Evolutionary conservation across 1,140 invertebrate genomes (phyloP).

Genomic region (Zaprionus africanus): DNA sequence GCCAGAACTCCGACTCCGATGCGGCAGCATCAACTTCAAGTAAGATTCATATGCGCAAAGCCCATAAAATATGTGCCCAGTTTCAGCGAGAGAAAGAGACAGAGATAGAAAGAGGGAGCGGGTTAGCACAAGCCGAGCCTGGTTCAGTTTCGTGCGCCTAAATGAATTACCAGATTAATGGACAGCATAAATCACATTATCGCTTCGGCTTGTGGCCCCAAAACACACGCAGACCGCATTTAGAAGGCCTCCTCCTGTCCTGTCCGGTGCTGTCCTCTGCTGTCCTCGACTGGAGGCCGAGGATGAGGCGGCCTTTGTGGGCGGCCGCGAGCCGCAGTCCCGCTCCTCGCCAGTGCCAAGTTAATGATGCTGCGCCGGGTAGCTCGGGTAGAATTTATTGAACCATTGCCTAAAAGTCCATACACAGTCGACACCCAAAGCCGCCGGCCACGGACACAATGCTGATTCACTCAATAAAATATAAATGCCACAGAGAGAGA

Average conservation of each 20-base stretch:
- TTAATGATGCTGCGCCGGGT: conserved; percentile 72
- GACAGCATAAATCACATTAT: conserved; percentile 84
- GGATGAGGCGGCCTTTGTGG: conserved; percentile 75
- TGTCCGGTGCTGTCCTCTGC: not conserved
- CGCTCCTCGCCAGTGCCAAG: conserved; percentile 28
- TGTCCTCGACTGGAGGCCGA: conserved; percentile 5
- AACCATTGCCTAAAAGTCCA: conserved; percentile 80
- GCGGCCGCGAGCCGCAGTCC: conserved; percentile 51
- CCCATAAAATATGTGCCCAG: conserved; percentile 73
- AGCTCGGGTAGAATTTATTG: conserved; percentile 80
- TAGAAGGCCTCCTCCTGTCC: conserved; percentile 51
- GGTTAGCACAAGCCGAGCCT: conserved; percentile 12
- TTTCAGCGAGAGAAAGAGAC: not conserved
- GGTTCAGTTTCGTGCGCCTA: conserved; percentile 78
- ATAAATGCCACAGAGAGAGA: conserved; percentile 58
- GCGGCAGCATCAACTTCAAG: conserved; percentile 31
- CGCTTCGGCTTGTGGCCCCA: conserved; percentile 78
- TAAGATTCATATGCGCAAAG: conserved; percentile 81
- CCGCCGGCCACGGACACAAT: conserved; percentile 18
- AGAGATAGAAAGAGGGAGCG: not conserved
- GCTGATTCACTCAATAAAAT: conserved; percentile 80
- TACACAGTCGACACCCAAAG: conserved; percentile 53
- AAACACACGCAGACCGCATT: conserved; percentile 65
- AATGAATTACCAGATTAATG: conserved; percentile 85
- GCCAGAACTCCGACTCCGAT: too few relatives aligned